Evolutionary conservation across 2,888 invertebrate species (phyloP), one percentile per base, ranked within the genome.

Genomic region (Sarcophaga subvicina): DNA sequence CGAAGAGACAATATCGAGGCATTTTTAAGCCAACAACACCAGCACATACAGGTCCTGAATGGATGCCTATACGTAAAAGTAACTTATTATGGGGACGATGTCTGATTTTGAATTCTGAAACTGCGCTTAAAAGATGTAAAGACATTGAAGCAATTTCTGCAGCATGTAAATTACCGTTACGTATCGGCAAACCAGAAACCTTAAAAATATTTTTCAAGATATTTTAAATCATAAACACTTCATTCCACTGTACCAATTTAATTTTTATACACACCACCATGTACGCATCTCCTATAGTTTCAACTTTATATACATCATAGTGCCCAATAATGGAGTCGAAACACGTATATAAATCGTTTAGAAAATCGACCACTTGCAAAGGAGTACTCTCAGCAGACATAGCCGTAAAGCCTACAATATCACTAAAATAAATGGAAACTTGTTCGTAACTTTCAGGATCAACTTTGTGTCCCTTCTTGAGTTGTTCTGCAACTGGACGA

Each of bases 71-170:
- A 47, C 99, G 94, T 6, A 99, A 94, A 92, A 97, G 95, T 22
- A 99, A 94, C 89, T 97, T 96, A 89, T 98, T 97, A 22, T 95
- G 95, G 4, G 98, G 98, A 70, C 97, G 95, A 93, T 99, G 99
- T 5, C 98, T 95, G 86, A 99, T 98, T 89, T 96, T 95, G 94
- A 99, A 99, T 90, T 96, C 96, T 89, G 96, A 95, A 72, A 98
- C 96, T 72, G 97, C 97, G 49, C 96, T 95, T 64, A 99, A 94
- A 78, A 99, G 94, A 89, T 97, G 96, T 78, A 99, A 93, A 1
- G 98, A 98, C 98, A 99, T 98, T 12, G 98, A 96, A 14, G 98
- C 98, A 89, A 99, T 97, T 94, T 99, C 98, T 3, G 97, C 97
- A 1, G 98, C 99, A 93, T 99, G 99, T 80, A 96, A 94, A 91